Evolutionary conservation across 2,113 vertebrate species (phyloP).

Genomic region (Halichoeres trimaculatus): DNA sequence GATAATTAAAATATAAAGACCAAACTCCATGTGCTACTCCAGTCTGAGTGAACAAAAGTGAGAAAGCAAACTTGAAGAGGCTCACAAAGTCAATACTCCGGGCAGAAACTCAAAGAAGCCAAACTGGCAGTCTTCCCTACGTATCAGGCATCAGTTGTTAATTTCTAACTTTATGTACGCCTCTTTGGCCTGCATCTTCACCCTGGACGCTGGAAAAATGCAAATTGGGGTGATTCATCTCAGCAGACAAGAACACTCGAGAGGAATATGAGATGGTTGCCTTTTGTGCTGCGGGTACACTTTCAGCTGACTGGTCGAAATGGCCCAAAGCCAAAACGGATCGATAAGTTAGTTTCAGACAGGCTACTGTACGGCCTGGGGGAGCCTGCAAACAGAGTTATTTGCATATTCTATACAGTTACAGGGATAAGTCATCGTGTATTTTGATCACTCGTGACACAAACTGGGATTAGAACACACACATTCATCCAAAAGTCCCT

Average conservation of each 20-base stretch:
- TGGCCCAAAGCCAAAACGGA: constrained; percentile 47
- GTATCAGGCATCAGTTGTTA: constrained; percentile 8
- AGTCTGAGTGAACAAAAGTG: neutral
- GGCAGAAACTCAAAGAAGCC: neutral
- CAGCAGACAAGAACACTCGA: constrained; percentile 29
- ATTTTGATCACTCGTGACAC: neutral
- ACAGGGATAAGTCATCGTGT: neutral
- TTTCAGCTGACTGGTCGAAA: constrained; percentile 46
- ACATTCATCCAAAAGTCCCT: neutral
- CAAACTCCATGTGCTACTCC: too few relatives aligned
- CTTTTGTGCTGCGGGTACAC: constrained; percentile 35
- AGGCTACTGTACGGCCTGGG: neutral
- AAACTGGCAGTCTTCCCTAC: neutral
- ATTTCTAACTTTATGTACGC: neutral
- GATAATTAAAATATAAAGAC: too few relatives aligned
- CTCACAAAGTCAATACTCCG: neutral
- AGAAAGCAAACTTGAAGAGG: neutral
- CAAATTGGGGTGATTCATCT: constrained; percentile 27
- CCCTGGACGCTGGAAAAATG: constrained; percentile 19
- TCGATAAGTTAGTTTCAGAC: constrained; percentile 47
- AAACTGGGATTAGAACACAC: neutral
- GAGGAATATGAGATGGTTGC: constrained; percentile 37
- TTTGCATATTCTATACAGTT: constrained; percentile 5
- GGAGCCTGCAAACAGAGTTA: neutral
- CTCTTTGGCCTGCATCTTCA: constrained; percentile 1